Percentiles rank a stretch among this genome's conserved stretches.
Evolutionary conservation across 1,140 invertebrate genomes (phyloP).

Genomic region (Physella acuta): DNA sequence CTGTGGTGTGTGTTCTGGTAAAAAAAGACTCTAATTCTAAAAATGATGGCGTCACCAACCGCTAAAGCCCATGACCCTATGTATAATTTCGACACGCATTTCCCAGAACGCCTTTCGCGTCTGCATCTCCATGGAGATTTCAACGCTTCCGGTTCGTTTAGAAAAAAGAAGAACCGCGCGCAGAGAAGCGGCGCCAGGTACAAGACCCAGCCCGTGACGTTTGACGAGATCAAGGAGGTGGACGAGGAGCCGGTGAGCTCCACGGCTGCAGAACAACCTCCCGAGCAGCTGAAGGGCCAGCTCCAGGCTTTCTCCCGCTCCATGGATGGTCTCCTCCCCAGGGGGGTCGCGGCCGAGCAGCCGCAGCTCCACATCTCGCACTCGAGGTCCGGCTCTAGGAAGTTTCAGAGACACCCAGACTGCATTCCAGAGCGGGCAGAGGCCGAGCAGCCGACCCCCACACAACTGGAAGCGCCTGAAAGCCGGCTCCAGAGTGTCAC

Average conservation of each 20-base stretch:
- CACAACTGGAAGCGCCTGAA: background rate
- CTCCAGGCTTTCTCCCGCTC: constrained; percentile 62
- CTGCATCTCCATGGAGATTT: constrained; percentile 59
- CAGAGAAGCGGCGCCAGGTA: constrained; percentile 61
- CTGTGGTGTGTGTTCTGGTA: background rate
- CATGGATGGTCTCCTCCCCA: constrained; percentile 62
- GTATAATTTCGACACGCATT: constrained; percentile 70
- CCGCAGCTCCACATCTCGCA: constrained; percentile 11
- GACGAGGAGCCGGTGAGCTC: constrained; percentile 43
- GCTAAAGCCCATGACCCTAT: constrained; percentile 49
- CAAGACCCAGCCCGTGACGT: constrained; percentile 74
- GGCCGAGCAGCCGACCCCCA: background rate
- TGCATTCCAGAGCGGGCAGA: constrained; percentile 31
- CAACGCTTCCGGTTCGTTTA: constrained; percentile 31
- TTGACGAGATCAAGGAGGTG: constrained; percentile 74
- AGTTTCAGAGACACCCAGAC: constrained; percentile 29
- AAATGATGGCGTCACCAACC: constrained; percentile 31
- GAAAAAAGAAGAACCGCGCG: constrained; percentile 34
- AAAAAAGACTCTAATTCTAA: background rate
- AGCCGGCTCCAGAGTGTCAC: background rate
- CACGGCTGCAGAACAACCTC: constrained; percentile 1
- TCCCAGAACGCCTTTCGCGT: constrained; percentile 70
- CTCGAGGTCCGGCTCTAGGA: constrained; percentile 22
- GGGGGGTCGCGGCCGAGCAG: constrained; percentile 8
- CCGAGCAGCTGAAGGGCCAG: constrained; percentile 41